Percentiles rank a stretch among this genome's conserved stretches.
Evolutionary conservation across 2,888 invertebrate genomes (phyloP).

Genomic region (Smittia sp.): DNA sequence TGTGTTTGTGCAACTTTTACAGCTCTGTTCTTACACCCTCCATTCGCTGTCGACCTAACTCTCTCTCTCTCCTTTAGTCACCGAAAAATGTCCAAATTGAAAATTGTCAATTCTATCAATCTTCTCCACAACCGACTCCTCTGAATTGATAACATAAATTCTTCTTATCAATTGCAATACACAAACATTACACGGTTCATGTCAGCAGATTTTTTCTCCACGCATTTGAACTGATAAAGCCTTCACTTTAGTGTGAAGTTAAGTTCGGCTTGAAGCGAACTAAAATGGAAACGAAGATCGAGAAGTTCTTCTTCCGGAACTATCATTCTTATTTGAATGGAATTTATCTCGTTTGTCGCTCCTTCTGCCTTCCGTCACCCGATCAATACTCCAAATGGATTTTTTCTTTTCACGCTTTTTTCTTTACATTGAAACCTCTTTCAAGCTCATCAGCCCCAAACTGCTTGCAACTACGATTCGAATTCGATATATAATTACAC

Average conservation of each 20-base stretch:
- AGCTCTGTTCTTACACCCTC: background rate
- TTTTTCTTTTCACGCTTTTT: background rate
- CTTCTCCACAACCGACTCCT: background rate
- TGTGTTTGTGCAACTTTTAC: too few species aligned
- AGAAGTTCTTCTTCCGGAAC: background rate
- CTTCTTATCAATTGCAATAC: background rate
- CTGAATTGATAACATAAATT: background rate
- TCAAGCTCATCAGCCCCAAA: background rate
- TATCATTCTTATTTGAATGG: background rate
- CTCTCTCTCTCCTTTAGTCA: background rate
- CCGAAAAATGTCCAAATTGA: background rate
- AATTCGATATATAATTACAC: slow-evolving; percentile 5
- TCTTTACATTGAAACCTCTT: background rate
- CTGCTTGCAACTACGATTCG: background rate
- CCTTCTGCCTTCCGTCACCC: background rate
- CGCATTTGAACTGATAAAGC: background rate
- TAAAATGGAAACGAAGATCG: background rate
- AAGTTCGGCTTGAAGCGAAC: too few species aligned
- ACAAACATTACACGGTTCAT: background rate
- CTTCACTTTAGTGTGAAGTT: background rate
- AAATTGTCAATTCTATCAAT: background rate
- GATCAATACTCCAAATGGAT: slow-evolving; percentile 31
- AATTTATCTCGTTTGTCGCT: background rate
- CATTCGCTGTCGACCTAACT: background rate
- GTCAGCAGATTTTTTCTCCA: background rate